Percentiles rank a stretch among this genome's conserved stretches.
Evolutionary conservation across 2,113 vertebrate species (phyloP).

Genomic region (Malurus melanocephalus): DNA sequence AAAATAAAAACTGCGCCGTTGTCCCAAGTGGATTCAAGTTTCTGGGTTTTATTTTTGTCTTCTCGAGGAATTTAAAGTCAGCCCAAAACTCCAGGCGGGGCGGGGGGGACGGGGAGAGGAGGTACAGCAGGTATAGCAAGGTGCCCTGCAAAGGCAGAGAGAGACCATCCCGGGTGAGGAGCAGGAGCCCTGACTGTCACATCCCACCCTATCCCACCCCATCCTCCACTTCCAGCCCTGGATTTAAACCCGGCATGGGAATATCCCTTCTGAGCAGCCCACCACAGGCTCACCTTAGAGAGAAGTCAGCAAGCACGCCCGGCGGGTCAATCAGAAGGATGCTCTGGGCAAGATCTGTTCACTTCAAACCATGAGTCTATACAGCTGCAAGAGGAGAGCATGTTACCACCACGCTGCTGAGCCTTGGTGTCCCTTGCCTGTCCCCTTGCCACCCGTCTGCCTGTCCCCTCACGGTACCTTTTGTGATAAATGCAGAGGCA

Average conservation of each 20-base stretch:
- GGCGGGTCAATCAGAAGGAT: slow-evolving; percentile 92
- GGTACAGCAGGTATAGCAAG: slow-evolving; percentile 56
- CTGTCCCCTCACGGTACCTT: slow-evolving; percentile 74
- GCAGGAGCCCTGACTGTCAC: not conserved
- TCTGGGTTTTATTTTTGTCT: slow-evolving; percentile 47
- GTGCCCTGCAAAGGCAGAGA: slow-evolving; percentile 40
- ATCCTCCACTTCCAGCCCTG: not conserved
- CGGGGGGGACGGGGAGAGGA: slow-evolving; percentile 8
- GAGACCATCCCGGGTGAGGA: not conserved
- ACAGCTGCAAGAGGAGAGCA: slow-evolving; percentile 73
- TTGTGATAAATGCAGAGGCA: slow-evolving; percentile 99
- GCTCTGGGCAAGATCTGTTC: slow-evolving; percentile 98
- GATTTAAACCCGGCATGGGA: not conserved
- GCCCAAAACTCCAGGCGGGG: slow-evolving; percentile 42
- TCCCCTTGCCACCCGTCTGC: not conserved
- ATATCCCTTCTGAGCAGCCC: not conserved
- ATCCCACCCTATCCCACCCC: not conserved
- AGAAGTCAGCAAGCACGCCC: slow-evolving; percentile 72
- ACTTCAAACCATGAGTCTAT: slow-evolving; percentile 99
- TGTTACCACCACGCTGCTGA: not conserved
- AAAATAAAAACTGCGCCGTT: slow-evolving; percentile 1
- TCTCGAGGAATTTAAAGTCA: slow-evolving; percentile 43
- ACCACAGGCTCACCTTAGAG: slow-evolving; percentile 68
- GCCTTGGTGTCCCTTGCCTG: rapidly evolving
- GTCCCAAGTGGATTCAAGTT: slow-evolving; percentile 50